phyloP scores from a whole-genome alignment of 2,888 invertebrate genomes.

The Dorcus hopei region DNA sequence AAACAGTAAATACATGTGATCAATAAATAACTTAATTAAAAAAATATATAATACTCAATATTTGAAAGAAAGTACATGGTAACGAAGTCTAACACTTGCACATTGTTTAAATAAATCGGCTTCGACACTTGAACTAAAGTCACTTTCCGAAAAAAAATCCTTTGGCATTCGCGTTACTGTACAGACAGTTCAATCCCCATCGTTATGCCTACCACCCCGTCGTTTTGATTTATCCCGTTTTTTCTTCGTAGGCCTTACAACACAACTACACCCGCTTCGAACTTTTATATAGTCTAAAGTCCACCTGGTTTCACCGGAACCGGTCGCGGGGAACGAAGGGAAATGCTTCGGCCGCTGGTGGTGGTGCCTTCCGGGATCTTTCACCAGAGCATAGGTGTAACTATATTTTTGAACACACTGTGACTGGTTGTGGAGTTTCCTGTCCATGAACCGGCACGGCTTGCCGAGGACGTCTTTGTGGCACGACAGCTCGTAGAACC shows the following conservation, averaged over 20 bases:
- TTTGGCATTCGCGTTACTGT: not conserved
- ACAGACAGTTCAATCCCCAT: not conserved
- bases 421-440: conserved; percentile 60
- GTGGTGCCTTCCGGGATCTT: conserved; percentile 53
- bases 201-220: not conserved
- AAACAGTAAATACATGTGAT: not conserved
- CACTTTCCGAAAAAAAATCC: not conserved
- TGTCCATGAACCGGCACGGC: conserved; percentile 72
- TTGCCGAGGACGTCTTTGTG: conserved; percentile 64
- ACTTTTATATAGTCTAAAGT: conserved; percentile 80
- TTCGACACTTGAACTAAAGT: not conserved
- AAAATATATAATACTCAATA: too few species aligned
- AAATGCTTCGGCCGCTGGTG: conserved; percentile 42
- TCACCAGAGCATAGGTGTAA: conserved; percentile 79
- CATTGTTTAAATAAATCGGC: not conserved
- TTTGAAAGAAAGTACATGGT: too few species aligned
- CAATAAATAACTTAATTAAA: too few species aligned
- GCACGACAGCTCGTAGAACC: conserved; percentile 80
- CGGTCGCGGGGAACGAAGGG: conserved; percentile 54
- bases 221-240: conserved; percentile 32
- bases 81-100: not conserved
- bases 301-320: conserved; percentile 55
- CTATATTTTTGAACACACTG: conserved; percentile 80
- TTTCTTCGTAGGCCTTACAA: conserved; percentile 61
- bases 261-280: conserved; percentile 82